A percentile compares a stretch with the other conserved stretches of the same genome.
These are phyloP conservation scores for Mycetomoellerius zeteki DNA, from an alignment of 1,140 invertebrate genomes.

Conservation along the genomic window DNA sequence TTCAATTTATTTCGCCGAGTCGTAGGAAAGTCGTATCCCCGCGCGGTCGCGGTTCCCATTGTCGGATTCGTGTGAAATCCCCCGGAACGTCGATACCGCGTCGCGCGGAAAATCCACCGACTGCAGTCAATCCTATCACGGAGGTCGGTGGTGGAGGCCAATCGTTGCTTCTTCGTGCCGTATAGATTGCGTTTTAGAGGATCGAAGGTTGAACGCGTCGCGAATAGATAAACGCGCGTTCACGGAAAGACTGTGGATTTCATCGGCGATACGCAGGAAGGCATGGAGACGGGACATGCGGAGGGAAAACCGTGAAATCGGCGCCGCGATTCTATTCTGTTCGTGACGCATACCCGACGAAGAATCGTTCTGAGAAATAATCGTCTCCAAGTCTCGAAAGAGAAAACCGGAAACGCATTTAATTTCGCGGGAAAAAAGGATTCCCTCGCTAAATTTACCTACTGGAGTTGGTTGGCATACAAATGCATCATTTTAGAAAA, in stretches of 20 bases:
- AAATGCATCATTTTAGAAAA: slow-evolving; percentile 8
- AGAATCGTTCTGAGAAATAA: slow-evolving; percentile 33
- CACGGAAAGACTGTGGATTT: slow-evolving; percentile 52
- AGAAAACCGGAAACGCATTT: slow-evolving; percentile 31
- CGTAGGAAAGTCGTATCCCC: slow-evolving; percentile 49
- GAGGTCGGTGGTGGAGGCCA: slow-evolving; percentile 27
- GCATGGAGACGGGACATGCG: not conserved
- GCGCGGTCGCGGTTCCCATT: slow-evolving; percentile 48
- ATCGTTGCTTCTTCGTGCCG: slow-evolving; percentile 44
- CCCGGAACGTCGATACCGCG: slow-evolving; percentile 51
- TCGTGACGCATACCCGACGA: slow-evolving; percentile 25
- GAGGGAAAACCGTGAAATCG: slow-evolving; percentile 44
- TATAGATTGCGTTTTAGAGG: slow-evolving; percentile 59
- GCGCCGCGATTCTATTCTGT: slow-evolving; percentile 39
- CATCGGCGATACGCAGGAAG: slow-evolving; percentile 37
- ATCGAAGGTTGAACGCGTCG: slow-evolving; percentile 51
- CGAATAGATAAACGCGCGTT: slow-evolving; percentile 62
- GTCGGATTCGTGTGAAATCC: slow-evolving; percentile 58
- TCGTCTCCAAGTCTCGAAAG: slow-evolving; percentile 21
- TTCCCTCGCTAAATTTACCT: slow-evolving; percentile 16
- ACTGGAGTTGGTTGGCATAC: not conserved
- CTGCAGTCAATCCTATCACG: slow-evolving; percentile 55
- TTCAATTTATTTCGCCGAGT: slow-evolving; percentile 64
- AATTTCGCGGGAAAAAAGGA: slow-evolving; percentile 20
- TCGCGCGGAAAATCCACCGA: slow-evolving; percentile 54